Conservation (phyloP, 2,113 vertebrate genomes). For the Mesoclemmys tuberculata region DNA sequence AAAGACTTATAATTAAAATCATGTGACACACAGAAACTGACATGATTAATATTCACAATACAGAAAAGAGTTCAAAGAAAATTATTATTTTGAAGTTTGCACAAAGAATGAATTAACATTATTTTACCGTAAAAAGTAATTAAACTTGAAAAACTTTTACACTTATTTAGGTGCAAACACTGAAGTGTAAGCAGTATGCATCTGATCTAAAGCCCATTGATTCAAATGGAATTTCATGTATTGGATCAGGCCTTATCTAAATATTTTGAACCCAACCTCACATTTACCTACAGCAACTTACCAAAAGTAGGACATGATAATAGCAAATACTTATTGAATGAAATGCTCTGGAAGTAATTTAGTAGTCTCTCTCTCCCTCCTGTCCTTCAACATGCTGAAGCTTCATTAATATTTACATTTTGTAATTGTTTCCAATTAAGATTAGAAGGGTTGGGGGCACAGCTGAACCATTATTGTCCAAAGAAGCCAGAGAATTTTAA, state of each 20-base stretch:
- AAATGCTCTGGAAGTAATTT: not conserved
- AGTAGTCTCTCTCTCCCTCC: fast-evolving
- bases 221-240: not conserved
- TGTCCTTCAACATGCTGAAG: not conserved
- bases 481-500: not conserved
- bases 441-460: fast-evolving
- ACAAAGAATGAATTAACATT: not conserved
- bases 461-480: not conserved
- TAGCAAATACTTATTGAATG: not conserved
- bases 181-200: not conserved
- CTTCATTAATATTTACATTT: not conserved
- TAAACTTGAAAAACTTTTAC: not conserved
- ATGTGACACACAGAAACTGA: not conserved
- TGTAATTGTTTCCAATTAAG: not conserved
- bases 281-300: not conserved
- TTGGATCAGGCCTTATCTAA: not conserved
- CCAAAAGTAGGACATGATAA: not conserved
- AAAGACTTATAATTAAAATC: not conserved
- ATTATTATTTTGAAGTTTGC: not conserved
- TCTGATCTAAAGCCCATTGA: not conserved
- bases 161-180: not conserved
- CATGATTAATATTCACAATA: not conserved
- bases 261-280: not conserved
- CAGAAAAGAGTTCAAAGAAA: not conserved
- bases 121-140: not conserved